Evolutionary conservation across 2,797 vertebrate species (phyloP), one percentile per base, ranked within the genome.

Genomic region (Acanthopagrus latus): DNA sequence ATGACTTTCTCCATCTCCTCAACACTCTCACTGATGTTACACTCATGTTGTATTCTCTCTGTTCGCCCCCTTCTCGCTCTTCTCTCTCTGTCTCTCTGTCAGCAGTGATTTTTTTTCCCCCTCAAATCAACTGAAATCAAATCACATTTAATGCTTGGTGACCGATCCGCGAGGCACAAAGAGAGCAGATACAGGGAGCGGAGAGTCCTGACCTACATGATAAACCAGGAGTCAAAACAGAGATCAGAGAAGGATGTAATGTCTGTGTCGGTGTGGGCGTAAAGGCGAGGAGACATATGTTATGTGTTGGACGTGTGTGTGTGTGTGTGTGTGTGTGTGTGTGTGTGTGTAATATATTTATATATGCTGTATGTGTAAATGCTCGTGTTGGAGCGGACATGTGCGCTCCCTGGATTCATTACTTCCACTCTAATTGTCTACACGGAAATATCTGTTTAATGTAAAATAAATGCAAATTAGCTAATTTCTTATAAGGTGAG

Each of bases 11-110:
- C 75, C 71, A 70, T 77, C 75, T 71, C 84, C 68, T 74, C 73
- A 46, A 50, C 64, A 16, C 73, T 76, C 70, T 57, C 78, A 60
- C 80, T 80, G 84, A 86, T 86, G 82, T 82, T 86, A 81, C 67
- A 62, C 83, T 90, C 78, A 65, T 84, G 78, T 69, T 78, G 76
- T 71, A 83, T 83, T 91, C 88, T 76, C 86, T 88, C 83, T 78
- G 75, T 88, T 86, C 78, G 4, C n/a, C 38, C 54, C 59, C 62
- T 51, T 18, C 29, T 33, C 29, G 29, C 29, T 33, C 29, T 33
- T 33, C 29, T 25, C 25, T 25, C 25, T 25, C 25, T 25, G 25
- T 60, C 38, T 41, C 68, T 73, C 60, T 71, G 76, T 79, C 75
- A 50, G 60, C 59, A 23, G 50, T 7, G 55, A 81, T 80, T 79